Evolutionary conservation across 2,797 vertebrate species (phyloP).

Genomic region (Etheostoma nigrum): DNA sequence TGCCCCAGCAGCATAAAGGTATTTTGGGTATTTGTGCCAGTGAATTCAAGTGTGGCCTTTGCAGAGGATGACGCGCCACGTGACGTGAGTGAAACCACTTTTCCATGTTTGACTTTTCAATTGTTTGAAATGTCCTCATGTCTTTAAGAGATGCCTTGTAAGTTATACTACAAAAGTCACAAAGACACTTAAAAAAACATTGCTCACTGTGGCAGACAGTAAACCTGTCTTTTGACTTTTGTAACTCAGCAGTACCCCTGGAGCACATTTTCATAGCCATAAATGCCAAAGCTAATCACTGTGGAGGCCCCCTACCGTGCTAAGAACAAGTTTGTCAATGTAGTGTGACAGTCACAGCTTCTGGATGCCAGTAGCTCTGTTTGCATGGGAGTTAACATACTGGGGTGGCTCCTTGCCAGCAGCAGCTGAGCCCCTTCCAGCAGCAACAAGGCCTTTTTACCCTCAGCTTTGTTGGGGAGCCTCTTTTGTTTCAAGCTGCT

Average conservation of each 20-base stretch:
- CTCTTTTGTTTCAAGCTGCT: conserved; percentile 60
- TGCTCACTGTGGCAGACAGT: conserved; percentile 22
- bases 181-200: conserved; percentile 16
- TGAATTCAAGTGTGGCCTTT: conserved; percentile 10
- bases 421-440: conserved; percentile 75
- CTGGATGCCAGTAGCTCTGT: conserved; percentile 57
- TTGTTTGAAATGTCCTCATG: conserved; percentile 7
- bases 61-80: not conserved
- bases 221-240: conserved; percentile 31
- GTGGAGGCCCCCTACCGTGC: conserved; percentile 52
- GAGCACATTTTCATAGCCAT: conserved; percentile 54
- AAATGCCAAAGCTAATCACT: conserved; percentile 58
- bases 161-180: conserved; percentile 8
- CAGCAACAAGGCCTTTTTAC: conserved; percentile 69
- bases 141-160: conserved; percentile 10
- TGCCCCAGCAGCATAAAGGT: conserved; percentile 24
- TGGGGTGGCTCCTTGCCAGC: conserved; percentile 71
- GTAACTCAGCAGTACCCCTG: conserved; percentile 2
- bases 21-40: conserved; percentile 17
- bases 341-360: conserved; percentile 58
- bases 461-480: conserved; percentile 57
- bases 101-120: not conserved
- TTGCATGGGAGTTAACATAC: conserved; percentile 66
- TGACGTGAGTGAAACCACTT: not conserved
- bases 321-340: conserved; percentile 52